Evolutionary conservation across 2,797 vertebrate species (phyloP), one percentile per base, ranked within the genome.

Genomic region (Poecilia gillii): DNA sequence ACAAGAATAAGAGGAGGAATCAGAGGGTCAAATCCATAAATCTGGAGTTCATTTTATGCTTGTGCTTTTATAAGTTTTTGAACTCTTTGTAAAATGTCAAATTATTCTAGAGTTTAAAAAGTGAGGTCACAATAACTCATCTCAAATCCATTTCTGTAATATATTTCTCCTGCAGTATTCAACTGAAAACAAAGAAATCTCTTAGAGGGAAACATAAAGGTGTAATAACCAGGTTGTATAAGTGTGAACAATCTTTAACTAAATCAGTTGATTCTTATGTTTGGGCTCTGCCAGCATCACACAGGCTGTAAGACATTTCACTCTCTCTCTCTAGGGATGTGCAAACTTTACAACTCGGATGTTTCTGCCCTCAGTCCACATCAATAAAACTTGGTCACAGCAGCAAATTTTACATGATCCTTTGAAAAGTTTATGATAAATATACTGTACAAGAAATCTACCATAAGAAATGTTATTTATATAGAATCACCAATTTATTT

Each of bases 11-110:
- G 57, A 31, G 70, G 36, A 76, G 75, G 31, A 78, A 74, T 84
- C 81, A 89, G 87, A 87, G 91, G 78, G 57, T 13, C 12, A 62
- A 33, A 64, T 64, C 59, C 7, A 36, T 36, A 64, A 18, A 36
- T 64, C 16, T 36, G 16, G 18, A 64, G 28, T 18, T 36, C 31
- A 18, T 36, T 36, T 39, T 39, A 23, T 39, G 1, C 33, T 23
- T 39, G 3, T 66, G 18, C 33, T 20, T 36, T 66, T 20, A 20
- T 8, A 39, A 20, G 18, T 39, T 9, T 9, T 20, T 23, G 6
- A 36, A 66, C 62, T 68, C 64, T 8, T 39, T 66, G 39, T 9
- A 66, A 36, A 66, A 39, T 39, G 18, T 16, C 6, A 6, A 36
- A 23, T 66, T 23, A 23, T 66, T 66, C 62, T 36, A 6, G 18